Conservation (phyloP, 2,888 invertebrate species). For the Drosophila subquinaria region DNA sequence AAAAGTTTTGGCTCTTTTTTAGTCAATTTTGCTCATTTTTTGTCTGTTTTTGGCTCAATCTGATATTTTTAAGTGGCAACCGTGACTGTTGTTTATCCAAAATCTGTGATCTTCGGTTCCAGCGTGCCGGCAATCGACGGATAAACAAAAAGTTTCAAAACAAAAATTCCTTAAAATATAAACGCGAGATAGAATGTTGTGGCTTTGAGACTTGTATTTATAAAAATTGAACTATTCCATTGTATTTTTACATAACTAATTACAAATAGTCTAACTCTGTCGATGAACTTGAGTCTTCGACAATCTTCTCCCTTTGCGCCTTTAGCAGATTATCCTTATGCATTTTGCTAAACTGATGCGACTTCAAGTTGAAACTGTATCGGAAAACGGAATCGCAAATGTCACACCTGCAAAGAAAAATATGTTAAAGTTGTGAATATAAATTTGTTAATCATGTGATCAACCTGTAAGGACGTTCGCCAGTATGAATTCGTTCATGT, state of each 20-base stretch:
- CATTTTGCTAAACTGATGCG: slow-evolving; percentile 65
- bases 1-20: too few relatives aligned
- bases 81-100: too few relatives aligned
- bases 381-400: slow-evolving; percentile 63
- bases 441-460: neutral
- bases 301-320: neutral
- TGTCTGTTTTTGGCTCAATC: too few relatives aligned
- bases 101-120: slow-evolving; percentile 72
- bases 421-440: too few relatives aligned
- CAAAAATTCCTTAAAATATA: slow-evolving; percentile 4
- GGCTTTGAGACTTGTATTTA: slow-evolving; percentile 21
- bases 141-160: too few relatives aligned
- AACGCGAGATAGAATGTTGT: slow-evolving; percentile 19
- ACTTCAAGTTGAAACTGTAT: slow-evolving; percentile 63
- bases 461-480: slow-evolving; percentile 65
- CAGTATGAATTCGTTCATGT: slow-evolving; percentile 64
- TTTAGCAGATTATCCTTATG: slow-evolving; percentile 65
- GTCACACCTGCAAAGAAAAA: slow-evolving; percentile 57
- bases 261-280: neutral
- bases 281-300: slow-evolving; percentile 23
- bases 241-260: slow-evolving; percentile 7
- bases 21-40: too few relatives aligned
- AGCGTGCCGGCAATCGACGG: slow-evolving; percentile 46
- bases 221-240: slow-evolving; percentile 11
- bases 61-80: too few relatives aligned